Evolutionary conservation across 2,113 vertebrate species (phyloP), one percentile per base, ranked within the genome.

Genomic region (Fulmarus glacialis): DNA sequence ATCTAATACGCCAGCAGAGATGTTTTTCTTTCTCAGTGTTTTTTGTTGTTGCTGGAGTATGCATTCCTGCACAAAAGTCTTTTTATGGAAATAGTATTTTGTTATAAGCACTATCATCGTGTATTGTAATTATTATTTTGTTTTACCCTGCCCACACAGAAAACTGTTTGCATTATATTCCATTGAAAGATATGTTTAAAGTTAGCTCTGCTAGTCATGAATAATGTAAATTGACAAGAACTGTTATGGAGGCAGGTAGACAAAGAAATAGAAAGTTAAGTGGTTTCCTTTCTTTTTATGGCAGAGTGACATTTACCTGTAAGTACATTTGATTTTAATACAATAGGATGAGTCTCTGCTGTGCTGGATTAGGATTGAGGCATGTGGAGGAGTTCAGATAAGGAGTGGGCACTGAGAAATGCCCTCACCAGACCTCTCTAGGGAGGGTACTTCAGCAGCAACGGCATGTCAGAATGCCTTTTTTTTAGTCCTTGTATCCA

Each of bases 201-300:
- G 75, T 83, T 95, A 95, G 80, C 74, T 86, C 83, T 78, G 64
- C 42, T 96, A 89, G 93, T 97, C 93, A 95, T 95, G 96, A 96
- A 97, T 97, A 96, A 98, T 97, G 90, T 86, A 97, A 96, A 97
- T 94, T 96, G 97, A 97, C 97, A 96, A 92, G 93, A 90, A 96
- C 84, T 90, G 78, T 95, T 95, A 94, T 66, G 95, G 96, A 95
- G 75, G 72, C 43, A 93, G 66, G 84, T 84, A 97, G 97, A 95
- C 94, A 95, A 96, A 94, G 90, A 96, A 97, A 89, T 77, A 85
- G 86, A 97, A 97, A 96, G 94, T 96, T 96, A 96, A 96, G 94
- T 96, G 87, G 66, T 95, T 96, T 94, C 94, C 94, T 90, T 96
- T 96, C 86, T 97, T 95, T 96, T 90, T 95, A 74, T 90, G 92